Conservation (phyloP, 2,888 invertebrate species). For the Lagria hirta region DNA sequence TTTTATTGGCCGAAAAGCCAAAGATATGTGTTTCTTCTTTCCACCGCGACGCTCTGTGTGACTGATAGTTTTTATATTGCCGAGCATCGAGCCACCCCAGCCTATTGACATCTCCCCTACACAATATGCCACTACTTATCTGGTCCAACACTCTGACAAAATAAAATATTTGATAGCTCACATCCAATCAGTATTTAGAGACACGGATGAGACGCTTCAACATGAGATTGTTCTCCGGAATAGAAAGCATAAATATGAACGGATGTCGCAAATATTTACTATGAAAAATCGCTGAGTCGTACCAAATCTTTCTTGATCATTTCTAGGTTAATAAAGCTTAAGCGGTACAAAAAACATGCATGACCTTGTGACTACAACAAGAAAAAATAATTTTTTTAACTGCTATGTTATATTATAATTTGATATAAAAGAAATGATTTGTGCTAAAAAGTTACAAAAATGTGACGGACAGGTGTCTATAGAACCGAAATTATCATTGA, state of each 20-base stretch:
- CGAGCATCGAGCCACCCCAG: slow-evolving; percentile 25
- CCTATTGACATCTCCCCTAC: slow-evolving; percentile 21
- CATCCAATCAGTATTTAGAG: slow-evolving; percentile 55
- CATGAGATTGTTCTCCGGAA: slow-evolving; percentile 42
- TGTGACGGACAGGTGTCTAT: too few species aligned
- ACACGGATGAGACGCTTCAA: slow-evolving; percentile 43
- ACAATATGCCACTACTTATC: slow-evolving; percentile 32
- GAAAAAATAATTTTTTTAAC: too few species aligned
- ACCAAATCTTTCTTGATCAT: slow-evolving; percentile 5
- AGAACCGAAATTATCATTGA: too few species aligned
- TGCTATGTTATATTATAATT: too few species aligned
- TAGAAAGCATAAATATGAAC: slow-evolving; percentile 41
- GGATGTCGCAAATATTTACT: slow-evolving; percentile 48
- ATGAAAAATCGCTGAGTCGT: slow-evolving; percentile 27
- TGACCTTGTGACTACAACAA: too few species aligned
- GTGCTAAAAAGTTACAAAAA: too few species aligned
- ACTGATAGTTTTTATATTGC: slow-evolving; percentile 51
- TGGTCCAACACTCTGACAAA: slow-evolving; percentile 41
- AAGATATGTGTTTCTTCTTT: slow-evolving; percentile 56
- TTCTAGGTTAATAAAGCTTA: slow-evolving; percentile 15
- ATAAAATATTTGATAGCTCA: slow-evolving; percentile 52
- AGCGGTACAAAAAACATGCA: too few species aligned
- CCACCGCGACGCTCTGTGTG: slow-evolving; percentile 44
- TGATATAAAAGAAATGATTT: too few species aligned
- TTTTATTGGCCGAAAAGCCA: slow-evolving; percentile 65